A percentile compares a stretch with the other conserved stretches of the same genome.
phyloP scores from a whole-genome alignment of 35 echinoderm and acorn worm genomes.

The Acanthaster planci region DNA sequence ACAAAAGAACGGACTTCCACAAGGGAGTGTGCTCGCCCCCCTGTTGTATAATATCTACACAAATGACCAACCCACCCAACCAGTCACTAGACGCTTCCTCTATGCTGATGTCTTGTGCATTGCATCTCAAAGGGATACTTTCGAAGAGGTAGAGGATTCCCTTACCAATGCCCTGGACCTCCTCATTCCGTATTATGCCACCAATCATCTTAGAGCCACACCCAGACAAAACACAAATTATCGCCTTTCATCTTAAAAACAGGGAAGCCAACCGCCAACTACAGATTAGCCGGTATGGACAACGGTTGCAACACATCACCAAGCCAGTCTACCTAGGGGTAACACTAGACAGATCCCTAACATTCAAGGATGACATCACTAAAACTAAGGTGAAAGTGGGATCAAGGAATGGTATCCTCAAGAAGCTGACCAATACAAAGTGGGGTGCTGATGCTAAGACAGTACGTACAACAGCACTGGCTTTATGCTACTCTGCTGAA shows the following conservation, averaged over 20 bases:
- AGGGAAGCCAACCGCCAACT: slow-evolving; percentile 1
- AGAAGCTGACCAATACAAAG: slow-evolving; percentile 38
- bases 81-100: neutral
- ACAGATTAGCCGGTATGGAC: neutral
- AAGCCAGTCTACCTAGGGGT: slow-evolving; percentile 34
- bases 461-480: slow-evolving; percentile 39
- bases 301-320: neutral
- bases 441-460: slow-evolving; percentile 37
- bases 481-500: slow-evolving; percentile 19
- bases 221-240: slow-evolving; percentile 28
- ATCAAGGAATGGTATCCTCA: neutral
- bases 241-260: slow-evolving; percentile 32
- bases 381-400: slow-evolving; percentile 29
- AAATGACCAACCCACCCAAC: slow-evolving; percentile 20
- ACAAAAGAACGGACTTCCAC: slow-evolving; percentile 56
- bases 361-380: slow-evolving; percentile 17
- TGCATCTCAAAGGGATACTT: neutral
- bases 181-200: slow-evolving; percentile 28
- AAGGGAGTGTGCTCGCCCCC: slow-evolving; percentile 34
- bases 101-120: slow-evolving; percentile 41
- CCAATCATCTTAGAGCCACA: slow-evolving; percentile 35
- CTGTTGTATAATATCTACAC: slow-evolving; percentile 8
- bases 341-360: slow-evolving; percentile 24
- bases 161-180: neutral
- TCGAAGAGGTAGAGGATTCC: neutral